Evolutionary conservation across 2,113 vertebrate genomes (phyloP).

Genomic region (Formicarius rufipectus): DNA sequence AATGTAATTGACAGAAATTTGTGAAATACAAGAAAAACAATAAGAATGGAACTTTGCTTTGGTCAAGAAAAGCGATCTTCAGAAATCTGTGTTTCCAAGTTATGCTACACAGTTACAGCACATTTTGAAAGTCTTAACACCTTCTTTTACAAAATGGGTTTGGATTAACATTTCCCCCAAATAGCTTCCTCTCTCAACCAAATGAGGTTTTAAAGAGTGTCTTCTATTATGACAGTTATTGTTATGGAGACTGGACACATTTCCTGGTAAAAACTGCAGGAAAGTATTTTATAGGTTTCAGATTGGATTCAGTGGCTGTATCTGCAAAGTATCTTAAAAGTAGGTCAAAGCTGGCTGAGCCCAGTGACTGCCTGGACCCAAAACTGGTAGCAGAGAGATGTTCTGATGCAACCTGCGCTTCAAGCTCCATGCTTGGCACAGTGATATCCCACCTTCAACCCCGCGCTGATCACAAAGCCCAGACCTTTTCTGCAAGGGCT

Average conservation of each 20-base stretch:
- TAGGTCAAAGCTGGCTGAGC: background rate
- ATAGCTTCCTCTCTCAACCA: background rate
- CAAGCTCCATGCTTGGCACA: accelerated
- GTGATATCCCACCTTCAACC: background rate
- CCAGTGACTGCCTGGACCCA: background rate
- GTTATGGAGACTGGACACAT: accelerated
- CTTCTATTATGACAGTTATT: background rate
- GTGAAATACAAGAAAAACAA: background rate
- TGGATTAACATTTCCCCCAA: background rate
- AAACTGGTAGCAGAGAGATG: background rate
- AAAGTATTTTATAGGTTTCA: background rate
- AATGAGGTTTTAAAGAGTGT: background rate
- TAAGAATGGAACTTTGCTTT: background rate
- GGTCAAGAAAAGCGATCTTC: background rate
- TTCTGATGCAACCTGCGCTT: accelerated
- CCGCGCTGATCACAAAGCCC: background rate
- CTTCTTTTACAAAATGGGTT: background rate
- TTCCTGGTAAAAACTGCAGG: background rate
- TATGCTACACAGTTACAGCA: background rate
- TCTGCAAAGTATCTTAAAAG: background rate
- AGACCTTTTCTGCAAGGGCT: background rate
- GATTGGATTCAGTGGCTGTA: background rate
- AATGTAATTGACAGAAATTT: background rate
- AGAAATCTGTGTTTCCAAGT: background rate
- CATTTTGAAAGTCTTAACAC: background rate